phyloP scores from a whole-genome alignment of 1,140 invertebrate genomes.

The Pollicipes pollicipes region DNA sequence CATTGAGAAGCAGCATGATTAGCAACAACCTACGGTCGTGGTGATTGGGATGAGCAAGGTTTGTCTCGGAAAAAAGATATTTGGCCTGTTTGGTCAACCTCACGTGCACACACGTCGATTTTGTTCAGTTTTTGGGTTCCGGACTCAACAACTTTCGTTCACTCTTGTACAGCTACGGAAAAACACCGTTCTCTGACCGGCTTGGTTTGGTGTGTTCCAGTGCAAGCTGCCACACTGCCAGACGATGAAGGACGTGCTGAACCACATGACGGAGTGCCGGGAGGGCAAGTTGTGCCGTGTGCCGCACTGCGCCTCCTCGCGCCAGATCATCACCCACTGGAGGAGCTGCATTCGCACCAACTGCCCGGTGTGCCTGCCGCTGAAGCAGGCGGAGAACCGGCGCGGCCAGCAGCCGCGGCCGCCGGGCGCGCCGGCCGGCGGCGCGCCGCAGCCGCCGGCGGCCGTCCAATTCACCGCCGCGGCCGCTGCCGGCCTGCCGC shows the following conservation, averaged over 20 bases:
- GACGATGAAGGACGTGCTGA: slow-evolving; percentile 98
- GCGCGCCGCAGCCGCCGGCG: not conserved
- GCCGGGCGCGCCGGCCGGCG: no score
- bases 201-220: slow-evolving; percentile 18
- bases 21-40: no score
- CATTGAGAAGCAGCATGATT: no score
- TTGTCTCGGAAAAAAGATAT: no score
- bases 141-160: no score
- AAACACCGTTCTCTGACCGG: not conserved
- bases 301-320: slow-evolving; percentile 91
- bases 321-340: slow-evolving; percentile 98
- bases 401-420: slow-evolving; percentile 16
- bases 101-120: no score
- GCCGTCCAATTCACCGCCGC: no score
- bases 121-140: no score
- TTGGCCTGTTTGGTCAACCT: no score
- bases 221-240: slow-evolving; percentile 91
- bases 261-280: slow-evolving; percentile 95
- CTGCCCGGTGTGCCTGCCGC: slow-evolving; percentile 92
- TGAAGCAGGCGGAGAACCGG: slow-evolving; percentile 71
- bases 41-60: no score
- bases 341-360: slow-evolving; percentile 87
- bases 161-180: no score
- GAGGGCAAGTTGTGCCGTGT: slow-evolving; percentile 75
- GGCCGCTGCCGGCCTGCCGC: no score